Conservation (phyloP, 2,888 invertebrate genomes). For the Leptinotarsa haldemani region DNA sequence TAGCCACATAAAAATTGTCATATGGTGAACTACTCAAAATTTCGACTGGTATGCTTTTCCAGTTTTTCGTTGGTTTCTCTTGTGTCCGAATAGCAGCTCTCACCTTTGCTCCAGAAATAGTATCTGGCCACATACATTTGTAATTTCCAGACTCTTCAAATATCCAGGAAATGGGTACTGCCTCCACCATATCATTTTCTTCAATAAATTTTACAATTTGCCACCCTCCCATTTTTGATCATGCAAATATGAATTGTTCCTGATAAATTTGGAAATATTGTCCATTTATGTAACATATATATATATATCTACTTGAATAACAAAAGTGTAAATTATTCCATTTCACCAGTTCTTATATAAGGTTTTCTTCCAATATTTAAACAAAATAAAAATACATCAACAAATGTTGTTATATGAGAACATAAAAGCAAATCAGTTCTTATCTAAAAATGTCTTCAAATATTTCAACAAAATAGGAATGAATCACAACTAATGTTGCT, state of each 20-base stretch:
- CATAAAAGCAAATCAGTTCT: neutral
- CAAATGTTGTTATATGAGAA: neutral
- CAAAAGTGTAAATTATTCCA: no score
- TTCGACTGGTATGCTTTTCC: constrained; percentile 27
- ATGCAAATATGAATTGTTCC: neutral
- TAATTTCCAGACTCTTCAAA: constrained; percentile 1
- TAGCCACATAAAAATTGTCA: constrained; percentile 26
- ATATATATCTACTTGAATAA: no score
- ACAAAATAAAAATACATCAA: neutral
- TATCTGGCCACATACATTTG: constrained; percentile 9
- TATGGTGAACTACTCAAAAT: constrained; percentile 30
- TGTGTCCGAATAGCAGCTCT: constrained; percentile 23
- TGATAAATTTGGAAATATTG: neutral
- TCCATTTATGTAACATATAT: neutral
- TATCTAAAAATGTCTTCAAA: no score
- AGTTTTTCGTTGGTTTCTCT: constrained; percentile 19
- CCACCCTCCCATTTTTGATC: neutral
- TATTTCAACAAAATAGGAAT: no score
- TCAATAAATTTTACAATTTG: constrained; percentile 13
- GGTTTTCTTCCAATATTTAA: neutral
- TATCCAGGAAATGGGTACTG: constrained; percentile 13
- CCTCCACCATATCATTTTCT: constrained; percentile 22
- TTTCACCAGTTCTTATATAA: neutral
- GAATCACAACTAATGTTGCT: no score
- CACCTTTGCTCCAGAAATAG: constrained; percentile 27